Conservation (phyloP, 2,113 vertebrate species). For the Coregonus clupeaformis region DNA sequence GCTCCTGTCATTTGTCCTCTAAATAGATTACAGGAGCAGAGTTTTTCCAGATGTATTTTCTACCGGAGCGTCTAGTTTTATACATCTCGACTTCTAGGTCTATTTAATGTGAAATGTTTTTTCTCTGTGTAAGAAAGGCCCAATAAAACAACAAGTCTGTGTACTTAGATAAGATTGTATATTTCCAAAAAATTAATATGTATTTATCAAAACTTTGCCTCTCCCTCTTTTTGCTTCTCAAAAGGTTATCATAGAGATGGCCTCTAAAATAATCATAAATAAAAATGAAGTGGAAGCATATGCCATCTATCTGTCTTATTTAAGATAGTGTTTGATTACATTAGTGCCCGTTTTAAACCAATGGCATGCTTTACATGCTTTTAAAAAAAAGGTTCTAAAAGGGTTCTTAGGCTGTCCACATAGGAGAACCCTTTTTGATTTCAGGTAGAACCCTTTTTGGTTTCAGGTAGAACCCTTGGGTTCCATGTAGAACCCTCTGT, state of each 20-base stretch:
- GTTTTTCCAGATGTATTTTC: conserved; percentile 69
- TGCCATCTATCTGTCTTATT: not conserved
- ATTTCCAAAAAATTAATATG: not conserved
- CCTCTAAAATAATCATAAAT: not conserved
- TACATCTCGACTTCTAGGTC: too few species aligned
- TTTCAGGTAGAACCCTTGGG: too few species aligned
- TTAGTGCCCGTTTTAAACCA: too few species aligned
- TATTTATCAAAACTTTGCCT: not conserved
- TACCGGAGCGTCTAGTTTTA: not conserved
- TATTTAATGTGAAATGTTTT: not conserved
- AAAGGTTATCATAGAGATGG: not conserved
- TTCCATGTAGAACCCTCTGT: too few species aligned
- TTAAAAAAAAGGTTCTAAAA: too few species aligned
- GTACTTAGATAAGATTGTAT: not conserved
- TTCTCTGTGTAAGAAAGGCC: not conserved
- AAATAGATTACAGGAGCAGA: conserved; percentile 70
- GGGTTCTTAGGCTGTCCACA: too few species aligned
- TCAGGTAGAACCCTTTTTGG: too few species aligned
- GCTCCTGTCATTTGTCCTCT: conserved; percentile 66
- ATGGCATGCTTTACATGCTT: too few species aligned
- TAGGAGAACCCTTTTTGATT: too few species aligned
- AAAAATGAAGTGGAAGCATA: not conserved
- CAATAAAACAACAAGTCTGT: too few species aligned
- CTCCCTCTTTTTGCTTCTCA: not conserved
- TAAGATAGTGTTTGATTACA: not conserved